Evolutionary conservation across 2,888 invertebrate species (phyloP), one percentile per base, ranked within the genome.

Genomic region (Zaprionus lineosus): DNA sequence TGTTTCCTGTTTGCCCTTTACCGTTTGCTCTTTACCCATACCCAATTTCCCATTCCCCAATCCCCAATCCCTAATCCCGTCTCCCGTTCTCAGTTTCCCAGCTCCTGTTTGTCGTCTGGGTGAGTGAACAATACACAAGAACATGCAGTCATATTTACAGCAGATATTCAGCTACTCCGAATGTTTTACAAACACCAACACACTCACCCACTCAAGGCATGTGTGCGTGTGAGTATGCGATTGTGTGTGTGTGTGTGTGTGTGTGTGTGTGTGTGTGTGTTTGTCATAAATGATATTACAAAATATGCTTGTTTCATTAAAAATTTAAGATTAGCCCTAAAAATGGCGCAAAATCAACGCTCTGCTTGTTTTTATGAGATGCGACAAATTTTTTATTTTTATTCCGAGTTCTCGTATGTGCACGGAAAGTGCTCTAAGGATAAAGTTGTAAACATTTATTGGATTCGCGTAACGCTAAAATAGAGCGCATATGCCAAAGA

Each of bases 241-340:
- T 29, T 9, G 29, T 7, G 52, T 11, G 31, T 21, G 16, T 0
- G 37, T 15, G 41, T 14, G 24, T 44, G 18, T 7, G 47, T 12
- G 21, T 5, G 41, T 9, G 31, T 8, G 53, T 11, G 31, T 26
- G 19, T 0, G 37, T 16, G 41, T 12, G 29, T 46, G 18, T 8
- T 43, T 14, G 12, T 21, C 11, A 34, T 56, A 41, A 57, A 74
- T 63, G 53, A 66, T 63, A 82, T 78, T 67, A 64, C 66, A 74
- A 82, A 77, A 78, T 64, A 70, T 83, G 76, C 76, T 68, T 79
- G 83, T 78, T 79, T 74, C 76, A 79, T 79, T 83, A 83, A 79
- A 79, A 76, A 83, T 79, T 66, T 56, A 79, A 74, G 63, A 58
- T 41, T 44, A 28, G 58, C 53, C 40, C 41, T 33, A 40, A 53